Conservation (phyloP, 2,113 vertebrate genomes). For the Micromys minutus region DNA sequence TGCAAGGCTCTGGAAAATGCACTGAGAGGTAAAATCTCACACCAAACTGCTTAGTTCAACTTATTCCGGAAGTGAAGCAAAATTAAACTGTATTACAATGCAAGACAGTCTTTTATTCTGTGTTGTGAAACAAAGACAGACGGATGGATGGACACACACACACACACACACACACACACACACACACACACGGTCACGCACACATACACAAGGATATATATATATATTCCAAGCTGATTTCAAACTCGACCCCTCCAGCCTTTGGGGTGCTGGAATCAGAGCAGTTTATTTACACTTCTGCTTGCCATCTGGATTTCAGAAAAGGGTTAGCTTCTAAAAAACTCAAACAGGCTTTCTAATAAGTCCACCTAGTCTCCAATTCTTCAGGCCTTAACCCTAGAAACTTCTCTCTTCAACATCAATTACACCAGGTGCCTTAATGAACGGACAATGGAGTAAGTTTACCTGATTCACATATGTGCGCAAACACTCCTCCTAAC, state of each 20-base stretch:
- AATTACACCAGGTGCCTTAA: background rate
- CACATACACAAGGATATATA: fast-evolving
- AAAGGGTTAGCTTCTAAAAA: slow-evolving; percentile 3
- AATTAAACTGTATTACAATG: background rate
- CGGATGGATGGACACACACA: too few relatives aligned
- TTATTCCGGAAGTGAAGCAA: background rate
- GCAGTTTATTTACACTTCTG: background rate
- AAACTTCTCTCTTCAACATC: background rate
- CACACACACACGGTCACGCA: background rate
- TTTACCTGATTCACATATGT: background rate
- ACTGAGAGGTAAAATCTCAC: background rate
- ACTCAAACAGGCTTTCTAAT: background rate
- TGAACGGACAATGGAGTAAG: background rate
- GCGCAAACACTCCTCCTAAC: too few relatives aligned
- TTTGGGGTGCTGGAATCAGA: background rate
- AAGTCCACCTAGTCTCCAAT: background rate
- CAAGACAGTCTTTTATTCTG: background rate
- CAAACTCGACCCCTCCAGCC: background rate
- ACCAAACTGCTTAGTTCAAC: background rate
- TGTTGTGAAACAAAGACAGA: background rate
- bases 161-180: background rate
- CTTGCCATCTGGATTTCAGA: slow-evolving; percentile 25
- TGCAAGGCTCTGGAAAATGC: background rate
- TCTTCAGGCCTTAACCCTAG: slow-evolving; percentile 33
- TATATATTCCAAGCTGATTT: background rate